These are phyloP conservation scores for Empidonax alnorum DNA, from an alignment of 2,113 vertebrate species.

Conservation along the genomic window DNA sequence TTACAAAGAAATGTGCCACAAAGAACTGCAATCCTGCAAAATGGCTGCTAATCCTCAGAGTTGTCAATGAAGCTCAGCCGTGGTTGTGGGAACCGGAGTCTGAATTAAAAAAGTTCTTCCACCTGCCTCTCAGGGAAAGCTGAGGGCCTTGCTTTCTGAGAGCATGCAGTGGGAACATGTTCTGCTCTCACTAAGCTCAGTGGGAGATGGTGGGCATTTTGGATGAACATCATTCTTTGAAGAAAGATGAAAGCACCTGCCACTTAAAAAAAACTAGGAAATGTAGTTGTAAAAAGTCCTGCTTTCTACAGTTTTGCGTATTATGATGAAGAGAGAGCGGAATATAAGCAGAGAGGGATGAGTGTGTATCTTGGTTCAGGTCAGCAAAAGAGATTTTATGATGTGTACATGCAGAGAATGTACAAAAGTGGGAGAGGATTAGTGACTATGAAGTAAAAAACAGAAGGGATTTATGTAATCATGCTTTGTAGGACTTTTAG, in stretches of 20 bases:
- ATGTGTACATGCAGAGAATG: neutral
- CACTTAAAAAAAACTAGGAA: neutral
- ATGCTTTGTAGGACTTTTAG: neutral
- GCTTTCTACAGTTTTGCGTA: neutral
- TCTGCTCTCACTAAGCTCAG: neutral
- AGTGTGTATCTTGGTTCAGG: neutral
- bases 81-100: neutral
- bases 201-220: neutral
- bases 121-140: neutral
- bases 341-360: neutral
- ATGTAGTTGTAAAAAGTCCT: neutral
- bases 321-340: neutral
- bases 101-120: neutral
- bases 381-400: neutral
- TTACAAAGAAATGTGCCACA: neutral
- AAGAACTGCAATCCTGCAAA: neutral
- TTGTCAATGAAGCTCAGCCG: neutral
- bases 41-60: neutral
- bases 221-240: neutral
- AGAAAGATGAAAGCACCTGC: neutral
- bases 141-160: accelerated
- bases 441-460: neutral
- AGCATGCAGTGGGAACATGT: neutral
- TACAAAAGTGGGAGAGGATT: neutral
- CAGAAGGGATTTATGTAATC: neutral